phyloP scores from a whole-genome alignment of 2,797 vertebrate genomes.

The Hydrophis major region DNA sequence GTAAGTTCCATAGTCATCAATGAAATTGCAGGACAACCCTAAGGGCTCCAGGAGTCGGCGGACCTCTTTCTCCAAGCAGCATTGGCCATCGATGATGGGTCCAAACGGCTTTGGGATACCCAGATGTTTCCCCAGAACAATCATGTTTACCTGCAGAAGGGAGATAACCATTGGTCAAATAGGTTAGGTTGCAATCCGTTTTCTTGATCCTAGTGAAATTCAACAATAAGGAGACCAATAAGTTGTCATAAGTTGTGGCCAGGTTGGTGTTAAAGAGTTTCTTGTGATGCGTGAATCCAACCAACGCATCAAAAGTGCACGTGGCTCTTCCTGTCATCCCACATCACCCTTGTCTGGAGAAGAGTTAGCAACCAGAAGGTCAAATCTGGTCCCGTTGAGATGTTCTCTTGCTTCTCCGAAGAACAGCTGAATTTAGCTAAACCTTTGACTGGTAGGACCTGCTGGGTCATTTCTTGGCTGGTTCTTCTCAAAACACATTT shows the following conservation, averaged over 20 bases:
- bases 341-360: not conserved
- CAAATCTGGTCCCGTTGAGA: not conserved
- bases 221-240: accelerated
- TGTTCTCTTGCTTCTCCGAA: not conserved
- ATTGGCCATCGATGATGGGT: slow-evolving; percentile 76
- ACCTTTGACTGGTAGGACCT: not conserved
- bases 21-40: slow-evolving; percentile 82
- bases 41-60: slow-evolving; percentile 76
- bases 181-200: not conserved
- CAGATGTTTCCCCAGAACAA: slow-evolving; percentile 82
- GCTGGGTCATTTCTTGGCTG: too few species aligned
- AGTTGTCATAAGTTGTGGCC: too few species aligned
- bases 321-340: not conserved
- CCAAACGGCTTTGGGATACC: slow-evolving; percentile 92
- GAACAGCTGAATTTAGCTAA: not conserved
- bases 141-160: slow-evolving; percentile 85
- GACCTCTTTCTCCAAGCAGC: slow-evolving; percentile 79
- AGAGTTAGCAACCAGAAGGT: too few species aligned
- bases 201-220: not conserved
- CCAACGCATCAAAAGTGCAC: not conserved
- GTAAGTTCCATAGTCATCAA: slow-evolving; percentile 81
- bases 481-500: not conserved
- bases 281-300: not conserved
- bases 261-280: not conserved
- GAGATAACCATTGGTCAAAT: not conserved